phyloP scores from a whole-genome alignment of 1,140 invertebrate genomes.

The Musca vetustissima region DNA sequence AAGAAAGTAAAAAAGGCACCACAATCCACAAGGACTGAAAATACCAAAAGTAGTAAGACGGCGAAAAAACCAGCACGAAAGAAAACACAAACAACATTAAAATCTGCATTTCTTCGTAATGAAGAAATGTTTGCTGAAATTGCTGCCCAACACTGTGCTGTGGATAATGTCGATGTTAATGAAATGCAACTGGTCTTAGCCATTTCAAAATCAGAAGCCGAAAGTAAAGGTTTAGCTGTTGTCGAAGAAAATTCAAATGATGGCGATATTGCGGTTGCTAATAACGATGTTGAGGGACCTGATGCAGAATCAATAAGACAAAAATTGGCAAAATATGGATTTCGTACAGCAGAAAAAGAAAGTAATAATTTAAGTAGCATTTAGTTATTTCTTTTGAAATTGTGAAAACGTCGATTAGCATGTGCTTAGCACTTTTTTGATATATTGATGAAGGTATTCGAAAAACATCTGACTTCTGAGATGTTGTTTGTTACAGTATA shows the following conservation, averaged over 20 bases:
- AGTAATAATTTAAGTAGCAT: slow-evolving; percentile 29
- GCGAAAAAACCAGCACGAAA: not conserved
- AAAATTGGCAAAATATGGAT: slow-evolving; percentile 45
- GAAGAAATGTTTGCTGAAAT: slow-evolving; percentile 48
- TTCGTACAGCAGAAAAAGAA: slow-evolving; percentile 40
- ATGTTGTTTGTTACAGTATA: no score
- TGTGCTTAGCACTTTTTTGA: no score
- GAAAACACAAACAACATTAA: slow-evolving; percentile 44
- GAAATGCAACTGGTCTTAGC: slow-evolving; percentile 52
- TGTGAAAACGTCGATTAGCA: no score
- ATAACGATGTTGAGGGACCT: not conserved
- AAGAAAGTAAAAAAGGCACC: slow-evolving; percentile 43
- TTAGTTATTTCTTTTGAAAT: not conserved
- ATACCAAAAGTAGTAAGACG: slow-evolving; percentile 8
- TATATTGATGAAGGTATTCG: no score
- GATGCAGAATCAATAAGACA: slow-evolving; percentile 30
- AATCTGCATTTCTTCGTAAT: slow-evolving; percentile 43
- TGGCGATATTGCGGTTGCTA: slow-evolving; percentile 29
- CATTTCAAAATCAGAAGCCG: slow-evolving; percentile 46
- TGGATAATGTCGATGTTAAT: slow-evolving; percentile 47
- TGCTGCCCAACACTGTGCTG: slow-evolving; percentile 45
- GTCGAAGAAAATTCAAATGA: slow-evolving; percentile 30
- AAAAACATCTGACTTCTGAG: no score
- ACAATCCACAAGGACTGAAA: slow-evolving; percentile 33
- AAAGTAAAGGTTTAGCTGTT: slow-evolving; percentile 32